Conservation (phyloP, 2,113 vertebrate genomes). For the Gallinago media region DNA sequence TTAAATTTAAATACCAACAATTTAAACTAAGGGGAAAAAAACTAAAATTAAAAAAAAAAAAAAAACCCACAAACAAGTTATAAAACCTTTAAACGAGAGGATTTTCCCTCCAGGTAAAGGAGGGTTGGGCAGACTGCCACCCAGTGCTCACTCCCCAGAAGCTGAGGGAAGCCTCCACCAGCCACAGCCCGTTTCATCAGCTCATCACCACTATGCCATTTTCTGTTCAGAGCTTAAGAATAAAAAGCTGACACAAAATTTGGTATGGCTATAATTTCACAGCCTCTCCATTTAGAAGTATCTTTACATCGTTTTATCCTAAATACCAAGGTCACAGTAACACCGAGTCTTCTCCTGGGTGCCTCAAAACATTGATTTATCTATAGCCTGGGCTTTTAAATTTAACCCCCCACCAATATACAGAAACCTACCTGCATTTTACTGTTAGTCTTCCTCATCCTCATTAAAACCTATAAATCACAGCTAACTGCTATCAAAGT, state of each 20-base stretch:
- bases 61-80: background rate
- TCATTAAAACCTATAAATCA: background rate
- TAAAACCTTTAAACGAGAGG: background rate
- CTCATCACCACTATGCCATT: background rate
- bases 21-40: background rate
- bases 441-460: background rate
- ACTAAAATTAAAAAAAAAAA: background rate
- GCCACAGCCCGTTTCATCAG: background rate
- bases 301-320: background rate
- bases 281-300: background rate
- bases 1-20: no score
- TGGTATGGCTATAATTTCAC: background rate
- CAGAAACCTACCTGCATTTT: background rate
- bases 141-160: slow-evolving; percentile 25
- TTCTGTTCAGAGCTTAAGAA: background rate
- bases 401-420: background rate
- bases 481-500: background rate
- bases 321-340: background rate
- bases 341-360: background rate
- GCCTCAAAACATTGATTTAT: background rate
- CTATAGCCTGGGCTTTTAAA: background rate
- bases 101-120: background rate
- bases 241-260: background rate
- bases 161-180: background rate
- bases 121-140: background rate